Evolutionary conservation across 2,113 vertebrate species (phyloP), one percentile per base, ranked within the genome.

Genomic region (Saguinus imperator): DNA sequence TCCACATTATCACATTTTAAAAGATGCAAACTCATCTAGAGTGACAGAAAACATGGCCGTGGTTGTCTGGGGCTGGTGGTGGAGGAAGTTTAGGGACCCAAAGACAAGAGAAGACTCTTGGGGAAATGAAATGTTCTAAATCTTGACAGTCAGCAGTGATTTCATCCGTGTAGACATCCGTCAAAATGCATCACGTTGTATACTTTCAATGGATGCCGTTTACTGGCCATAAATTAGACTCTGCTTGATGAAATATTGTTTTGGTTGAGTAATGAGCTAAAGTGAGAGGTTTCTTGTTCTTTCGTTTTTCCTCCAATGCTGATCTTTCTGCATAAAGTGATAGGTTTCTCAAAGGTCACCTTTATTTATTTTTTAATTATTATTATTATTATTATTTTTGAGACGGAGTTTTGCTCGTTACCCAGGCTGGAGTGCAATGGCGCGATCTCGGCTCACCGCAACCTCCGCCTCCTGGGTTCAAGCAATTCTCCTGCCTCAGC

Each of bases 21-120:
- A 86, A 86, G 79, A 50, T 40, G 50, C 40, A 18, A 17, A 91
- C 35, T 8, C 23, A 50, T 61, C 40, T 14, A 32, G 23, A 79
- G 72, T 10, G 73, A 40, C 0, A 4, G 13, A 61, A 66, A 58
- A 61, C 72, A 50, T 35, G 0, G 50, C 3, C 1, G 1, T 18
- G 23, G 8, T 48, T 90, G 58, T 27, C 70, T 37, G 13, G 48
- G 37, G 23, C 18, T 7, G 4, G 8, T 48, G 37, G 57, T 70
- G 18, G 37, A 50, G 5, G 40, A 40, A 68, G 11, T 48, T 5
- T 37, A 27, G 18, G 2, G 23, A 3, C 40, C 35, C 73, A 21
- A 45, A 40, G 40, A n/a, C 81, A 32, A 0, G 2, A 50, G 61
- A 35, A 79, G 32, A 37, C 37, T 25, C 37, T 52, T 40, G 48